Percentiles rank a stretch among this genome's conserved stretches.
Conservation (phyloP, 2,113 vertebrate species). For the Dromas ardeola region DNA sequence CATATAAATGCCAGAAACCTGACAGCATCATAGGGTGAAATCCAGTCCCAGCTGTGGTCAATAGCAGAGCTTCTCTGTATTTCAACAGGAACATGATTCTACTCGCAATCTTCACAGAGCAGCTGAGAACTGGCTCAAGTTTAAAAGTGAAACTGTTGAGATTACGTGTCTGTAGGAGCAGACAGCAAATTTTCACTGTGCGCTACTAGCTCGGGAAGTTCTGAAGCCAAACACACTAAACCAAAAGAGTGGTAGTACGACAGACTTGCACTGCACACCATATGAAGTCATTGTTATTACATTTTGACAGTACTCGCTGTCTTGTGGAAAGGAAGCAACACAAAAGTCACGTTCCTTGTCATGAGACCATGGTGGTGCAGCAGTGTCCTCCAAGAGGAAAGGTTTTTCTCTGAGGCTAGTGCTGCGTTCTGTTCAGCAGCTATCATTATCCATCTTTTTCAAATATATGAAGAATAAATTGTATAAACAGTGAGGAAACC, state of each 20-base stretch:
- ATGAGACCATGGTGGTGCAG: fast-evolving
- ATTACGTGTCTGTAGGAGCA: neutral
- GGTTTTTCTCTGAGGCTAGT: neutral
- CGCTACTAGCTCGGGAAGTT: neutral
- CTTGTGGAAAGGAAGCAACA: neutral
- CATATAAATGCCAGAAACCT: neutral
- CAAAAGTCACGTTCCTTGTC: neutral
- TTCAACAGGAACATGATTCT: neutral
- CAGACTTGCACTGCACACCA: neutral
- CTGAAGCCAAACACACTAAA: neutral
- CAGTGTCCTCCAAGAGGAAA: neutral
- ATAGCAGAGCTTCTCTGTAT: neutral
- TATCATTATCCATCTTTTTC: neutral
- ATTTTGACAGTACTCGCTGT: fast-evolving
- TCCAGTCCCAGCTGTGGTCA: conserved; percentile 25
- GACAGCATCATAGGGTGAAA: neutral
- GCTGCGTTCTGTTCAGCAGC: neutral
- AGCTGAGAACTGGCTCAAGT: neutral
- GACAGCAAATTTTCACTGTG: neutral
- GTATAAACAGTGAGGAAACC: neutral
- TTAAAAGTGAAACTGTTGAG: neutral
- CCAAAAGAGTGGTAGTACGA: neutral
- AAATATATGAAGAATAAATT: neutral
- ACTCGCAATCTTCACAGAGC: neutral
- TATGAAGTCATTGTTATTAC: neutral